A percentile compares a stretch with the other conserved stretches of the same genome.
These are phyloP conservation scores for Columbina picui DNA, from an alignment of 2,113 vertebrate species.

Conservation along the genomic window DNA sequence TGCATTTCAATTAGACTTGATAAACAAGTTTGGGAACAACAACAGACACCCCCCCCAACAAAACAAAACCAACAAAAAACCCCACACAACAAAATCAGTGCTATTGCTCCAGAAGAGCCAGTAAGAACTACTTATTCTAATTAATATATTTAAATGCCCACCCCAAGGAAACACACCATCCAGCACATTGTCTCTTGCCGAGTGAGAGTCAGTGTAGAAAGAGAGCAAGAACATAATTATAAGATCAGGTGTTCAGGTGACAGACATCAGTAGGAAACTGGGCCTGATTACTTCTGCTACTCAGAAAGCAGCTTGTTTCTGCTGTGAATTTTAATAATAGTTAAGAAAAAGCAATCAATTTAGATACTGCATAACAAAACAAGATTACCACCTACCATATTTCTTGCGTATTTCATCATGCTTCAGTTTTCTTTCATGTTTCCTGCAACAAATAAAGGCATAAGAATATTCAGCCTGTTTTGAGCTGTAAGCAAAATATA, in stretches of 20 bases:
- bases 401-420: conserved; percentile 90
- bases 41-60: not conserved
- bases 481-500: not conserved
- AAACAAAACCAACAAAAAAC: too few relatives aligned
- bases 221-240: not conserved
- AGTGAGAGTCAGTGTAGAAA: not conserved
- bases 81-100: not conserved
- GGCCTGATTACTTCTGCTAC: not conserved
- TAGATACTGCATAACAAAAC: not conserved
- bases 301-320: not conserved
- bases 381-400: conserved; percentile 79
- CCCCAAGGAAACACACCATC: not conserved
- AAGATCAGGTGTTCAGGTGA: not conserved
- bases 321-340: not conserved
- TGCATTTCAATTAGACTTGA: not conserved
- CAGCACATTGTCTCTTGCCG: not conserved
- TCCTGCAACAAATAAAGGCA: conserved; percentile 74
- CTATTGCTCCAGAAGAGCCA: not conserved
- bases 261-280: not conserved
- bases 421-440: conserved; percentile 77
- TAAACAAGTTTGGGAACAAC: not conserved
- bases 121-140: not conserved
- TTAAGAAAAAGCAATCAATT: not conserved
- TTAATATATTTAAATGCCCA: not conserved
- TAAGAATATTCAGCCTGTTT: not conserved